Conservation (phyloP, 2,113 vertebrate genomes). For the Centrocercus urophasianus region DNA sequence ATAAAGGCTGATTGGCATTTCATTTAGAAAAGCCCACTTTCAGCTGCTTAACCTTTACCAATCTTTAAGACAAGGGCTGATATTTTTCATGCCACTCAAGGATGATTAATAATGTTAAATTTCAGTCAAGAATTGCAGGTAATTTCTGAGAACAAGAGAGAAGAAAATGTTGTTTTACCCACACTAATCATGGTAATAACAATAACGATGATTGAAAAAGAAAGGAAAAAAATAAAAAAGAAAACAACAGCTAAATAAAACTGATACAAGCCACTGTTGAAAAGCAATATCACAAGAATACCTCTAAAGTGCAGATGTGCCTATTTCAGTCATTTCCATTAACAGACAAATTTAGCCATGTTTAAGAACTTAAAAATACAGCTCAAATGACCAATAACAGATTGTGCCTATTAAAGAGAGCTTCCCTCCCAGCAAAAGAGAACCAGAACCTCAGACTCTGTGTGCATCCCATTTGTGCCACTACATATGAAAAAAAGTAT, state of each 20-base stretch:
- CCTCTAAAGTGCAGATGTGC: neutral
- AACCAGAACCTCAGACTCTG: neutral
- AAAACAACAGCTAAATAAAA: neutral
- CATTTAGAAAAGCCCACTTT: neutral
- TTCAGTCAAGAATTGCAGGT: neutral
- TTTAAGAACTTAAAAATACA: neutral
- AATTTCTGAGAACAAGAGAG: neutral
- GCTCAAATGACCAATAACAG: neutral
- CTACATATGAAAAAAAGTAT: neutral
- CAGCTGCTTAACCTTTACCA: neutral
- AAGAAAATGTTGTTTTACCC: neutral
- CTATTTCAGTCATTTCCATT: neutral
- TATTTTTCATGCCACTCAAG: neutral
- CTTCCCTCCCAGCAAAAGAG: neutral
- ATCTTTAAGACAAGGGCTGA: neutral
- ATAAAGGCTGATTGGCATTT: neutral
- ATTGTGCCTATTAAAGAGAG: neutral
- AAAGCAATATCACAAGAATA: neutral
- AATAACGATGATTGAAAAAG: neutral
- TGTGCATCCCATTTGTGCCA: neutral
- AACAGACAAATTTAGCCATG: neutral
- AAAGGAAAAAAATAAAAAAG: neutral
- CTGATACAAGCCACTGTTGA: neutral
- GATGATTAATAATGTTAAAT: neutral
- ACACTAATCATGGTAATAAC: neutral